Conservation (phyloP, 2,888 invertebrate species). For the Euzetes globulus region DNA sequence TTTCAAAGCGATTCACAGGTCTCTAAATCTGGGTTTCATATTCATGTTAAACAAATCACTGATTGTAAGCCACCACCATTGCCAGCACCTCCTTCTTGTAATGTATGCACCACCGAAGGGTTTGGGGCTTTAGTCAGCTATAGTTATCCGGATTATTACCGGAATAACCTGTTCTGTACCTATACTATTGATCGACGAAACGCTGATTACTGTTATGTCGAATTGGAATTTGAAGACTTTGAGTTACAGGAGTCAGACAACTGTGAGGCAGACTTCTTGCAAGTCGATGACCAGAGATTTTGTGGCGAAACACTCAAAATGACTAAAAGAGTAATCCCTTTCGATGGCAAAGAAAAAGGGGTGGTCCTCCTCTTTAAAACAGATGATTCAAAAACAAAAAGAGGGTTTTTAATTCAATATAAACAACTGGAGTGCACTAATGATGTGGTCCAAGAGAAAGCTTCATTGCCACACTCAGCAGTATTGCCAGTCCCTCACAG, state of each 20-base stretch:
- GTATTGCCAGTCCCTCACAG: slow-evolving; percentile 6
- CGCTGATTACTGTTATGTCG: slow-evolving; percentile 39
- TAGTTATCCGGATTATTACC: slow-evolving; percentile 36
- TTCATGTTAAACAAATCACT: slow-evolving; percentile 41
- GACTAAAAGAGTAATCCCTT: slow-evolving; percentile 27
- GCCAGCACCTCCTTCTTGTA: slow-evolving; percentile 36
- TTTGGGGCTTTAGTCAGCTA: slow-evolving; percentile 27
- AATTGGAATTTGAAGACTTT: slow-evolving; percentile 42
- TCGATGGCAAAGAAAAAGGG: slow-evolving; percentile 18
- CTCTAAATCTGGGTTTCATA: slow-evolving; percentile 42
- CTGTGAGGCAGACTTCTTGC: slow-evolving; percentile 42
- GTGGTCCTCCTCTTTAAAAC: slow-evolving; percentile 34
- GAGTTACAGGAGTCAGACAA: slow-evolving; percentile 41
- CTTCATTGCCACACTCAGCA: background rate
- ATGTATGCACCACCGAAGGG: slow-evolving; percentile 32
- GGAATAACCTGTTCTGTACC: slow-evolving; percentile 38
- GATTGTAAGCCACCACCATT: slow-evolving; percentile 39
- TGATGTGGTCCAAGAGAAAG: slow-evolving; percentile 17
- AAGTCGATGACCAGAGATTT: slow-evolving; percentile 41
- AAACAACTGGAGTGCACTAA: slow-evolving; percentile 33
- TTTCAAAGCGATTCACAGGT: slow-evolving; percentile 43
- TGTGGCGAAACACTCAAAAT: slow-evolving; percentile 41
- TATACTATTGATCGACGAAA: slow-evolving; percentile 41
- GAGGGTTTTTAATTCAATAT: slow-evolving; percentile 35
- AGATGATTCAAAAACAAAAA: slow-evolving; percentile 6